phyloP scores from a whole-genome alignment of 2,888 invertebrate genomes.

The Hecatera dysodea region DNA sequence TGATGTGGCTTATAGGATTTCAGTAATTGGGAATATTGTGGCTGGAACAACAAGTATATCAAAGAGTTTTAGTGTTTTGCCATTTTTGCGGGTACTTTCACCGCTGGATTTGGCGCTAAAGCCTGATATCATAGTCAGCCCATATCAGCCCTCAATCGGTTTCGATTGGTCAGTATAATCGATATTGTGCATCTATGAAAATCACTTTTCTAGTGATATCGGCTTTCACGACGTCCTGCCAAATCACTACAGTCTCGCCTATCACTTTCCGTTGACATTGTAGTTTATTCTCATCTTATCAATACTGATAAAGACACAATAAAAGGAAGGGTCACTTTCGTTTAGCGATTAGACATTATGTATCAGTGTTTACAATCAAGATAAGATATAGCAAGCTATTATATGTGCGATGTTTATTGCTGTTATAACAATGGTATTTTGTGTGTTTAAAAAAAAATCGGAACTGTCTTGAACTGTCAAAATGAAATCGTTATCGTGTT shows the following conservation, averaged over 20 bases:
- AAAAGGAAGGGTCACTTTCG: slow-evolving; percentile 36
- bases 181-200: background rate
- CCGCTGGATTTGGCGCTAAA: background rate
- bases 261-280: slow-evolving; percentile 21
- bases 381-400: slow-evolving; percentile 36
- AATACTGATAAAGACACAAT: slow-evolving; percentile 28
- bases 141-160: no score
- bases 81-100: background rate
- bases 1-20: no score
- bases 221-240: slow-evolving; percentile 13
- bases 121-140: background rate
- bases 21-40: no score
- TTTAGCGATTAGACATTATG: slow-evolving; percentile 24
- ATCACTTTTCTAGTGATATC: slow-evolving; percentile 6
- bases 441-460: background rate
- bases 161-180: background rate
- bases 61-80: background rate
- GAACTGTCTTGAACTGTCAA: background rate
- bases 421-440: background rate
- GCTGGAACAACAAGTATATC: no score
- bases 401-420: background rate
- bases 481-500: no score
- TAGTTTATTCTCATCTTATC: slow-evolving; percentile 24
- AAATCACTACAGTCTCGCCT: slow-evolving; percentile 7
- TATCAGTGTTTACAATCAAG: slow-evolving; percentile 49